These are phyloP conservation scores for Volucella zonaria DNA, from an alignment of 2,888 invertebrate species.

Conservation along the genomic window DNA sequence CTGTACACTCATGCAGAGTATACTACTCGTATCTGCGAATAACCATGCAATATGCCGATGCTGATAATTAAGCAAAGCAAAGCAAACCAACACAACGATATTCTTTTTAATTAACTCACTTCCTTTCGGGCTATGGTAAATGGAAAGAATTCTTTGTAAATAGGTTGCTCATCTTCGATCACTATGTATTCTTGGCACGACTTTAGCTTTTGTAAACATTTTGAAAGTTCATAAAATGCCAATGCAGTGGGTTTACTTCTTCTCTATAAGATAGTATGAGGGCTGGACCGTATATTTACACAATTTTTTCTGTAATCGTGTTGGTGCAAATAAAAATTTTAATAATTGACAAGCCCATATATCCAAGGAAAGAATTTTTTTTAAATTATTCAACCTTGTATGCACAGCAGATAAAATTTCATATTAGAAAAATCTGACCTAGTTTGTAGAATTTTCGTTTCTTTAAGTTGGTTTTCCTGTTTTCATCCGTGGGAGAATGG, in stretches of 20 bases:
- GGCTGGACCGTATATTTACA: background rate
- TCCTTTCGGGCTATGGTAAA: background rate
- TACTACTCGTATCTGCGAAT: background rate
- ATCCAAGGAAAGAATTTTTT: too few relatives aligned
- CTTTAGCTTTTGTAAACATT: slow-evolving; percentile 41
- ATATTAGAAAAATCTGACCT: too few relatives aligned
- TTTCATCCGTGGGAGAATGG: too few relatives aligned
- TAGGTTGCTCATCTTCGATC: too few relatives aligned
- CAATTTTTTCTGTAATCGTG: too few relatives aligned
- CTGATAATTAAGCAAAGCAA: slow-evolving; percentile 10
- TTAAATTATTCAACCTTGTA: too few relatives aligned
- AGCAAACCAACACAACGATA: slow-evolving; percentile 16
- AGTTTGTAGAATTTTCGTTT: too few relatives aligned
- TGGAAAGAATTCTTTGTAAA: too few relatives aligned
- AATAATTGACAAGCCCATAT: too few relatives aligned
- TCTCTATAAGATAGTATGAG: background rate
- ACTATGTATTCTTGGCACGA: background rate
- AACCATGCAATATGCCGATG: slow-evolving; percentile 3
- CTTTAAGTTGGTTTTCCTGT: too few relatives aligned
- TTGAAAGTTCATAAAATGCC: slow-evolving; percentile 27
- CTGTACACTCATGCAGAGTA: background rate
- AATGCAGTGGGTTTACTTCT: slow-evolving; percentile 31
- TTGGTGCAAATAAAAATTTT: too few relatives aligned
- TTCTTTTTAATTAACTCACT: slow-evolving; percentile 21
- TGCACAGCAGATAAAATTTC: too few relatives aligned